Evolutionary conservation across 1,140 invertebrate species (phyloP), one percentile per base, ranked within the genome.

Genomic region (Centruroides vittatus): DNA sequence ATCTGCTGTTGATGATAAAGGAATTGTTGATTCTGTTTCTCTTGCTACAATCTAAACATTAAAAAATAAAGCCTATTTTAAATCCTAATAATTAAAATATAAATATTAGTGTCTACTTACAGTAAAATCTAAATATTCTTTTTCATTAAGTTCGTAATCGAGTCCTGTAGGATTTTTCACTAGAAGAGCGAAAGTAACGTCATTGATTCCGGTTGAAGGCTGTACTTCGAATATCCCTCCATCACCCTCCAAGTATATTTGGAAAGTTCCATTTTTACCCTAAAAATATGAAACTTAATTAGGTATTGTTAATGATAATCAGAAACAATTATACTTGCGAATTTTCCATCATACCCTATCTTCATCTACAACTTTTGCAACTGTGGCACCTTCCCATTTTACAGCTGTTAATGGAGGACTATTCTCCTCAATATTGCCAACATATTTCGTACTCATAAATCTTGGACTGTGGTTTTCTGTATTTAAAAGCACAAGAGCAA

Each of bases 161-260:
- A 95, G 76, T 50, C 86, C 72, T 1, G 78, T 77, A 58, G 87
- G 86, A 72, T 93, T 86, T 65, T 89, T 81, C 4, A 94, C 88
- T 68, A 82, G 82, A 50, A 96, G 84, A 11, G 86, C 76, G 68
- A 95, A 91, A 62, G 83, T 82, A 4, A 85, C 82, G 62, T 82
- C 81, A 55, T 86, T 81, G 71, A 89, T 85, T 0, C 85, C 87
- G n/a, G 89, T 86, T n/a, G 82, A 82, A 0, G 91, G 91, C n/a
- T 81, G 79, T 57, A 93, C 84, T 71, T 91, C 86, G 72, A 94
- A 94, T 3, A 87, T 89, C 13, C 85, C 85, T 72, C 89, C 88
- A 70, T 91, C 87, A 60, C 86, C 85, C 13, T 84, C 76, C 59
- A 94, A 70, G 49, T 81, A 80, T 7, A 94, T 72, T 5, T 86